A percentile compares a stretch with the other conserved stretches of the same genome.
These are phyloP conservation scores for Trichopoda pennipes DNA, from an alignment of 2,888 invertebrate genomes.

Conservation along the genomic window DNA sequence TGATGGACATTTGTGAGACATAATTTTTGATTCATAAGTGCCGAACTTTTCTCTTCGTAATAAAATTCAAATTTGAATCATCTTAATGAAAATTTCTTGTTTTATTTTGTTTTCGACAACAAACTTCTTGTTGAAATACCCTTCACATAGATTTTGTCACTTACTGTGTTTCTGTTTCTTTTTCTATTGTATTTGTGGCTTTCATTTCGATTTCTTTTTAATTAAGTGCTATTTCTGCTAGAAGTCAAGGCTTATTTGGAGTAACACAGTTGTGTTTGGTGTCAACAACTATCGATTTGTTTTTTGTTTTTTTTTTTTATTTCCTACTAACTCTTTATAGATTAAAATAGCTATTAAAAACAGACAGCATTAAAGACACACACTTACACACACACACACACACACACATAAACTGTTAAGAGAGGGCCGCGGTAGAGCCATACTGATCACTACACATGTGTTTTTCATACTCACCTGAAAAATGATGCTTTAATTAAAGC, in stretches of 20 bases:
- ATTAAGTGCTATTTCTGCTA: not conserved
- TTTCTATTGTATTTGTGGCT: too few relatives aligned
- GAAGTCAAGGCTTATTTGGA: not conserved
- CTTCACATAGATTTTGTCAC: too few relatives aligned
- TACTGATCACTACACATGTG: constrained; percentile 1
- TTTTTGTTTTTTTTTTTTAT: not conserved
- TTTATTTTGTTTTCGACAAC: too few relatives aligned
- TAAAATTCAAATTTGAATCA: too few relatives aligned
- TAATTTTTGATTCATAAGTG: too few relatives aligned
- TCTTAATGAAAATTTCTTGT: too few relatives aligned
- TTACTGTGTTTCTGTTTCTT: too few relatives aligned
- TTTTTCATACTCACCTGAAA: constrained; percentile 53
- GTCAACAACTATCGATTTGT: not conserved
- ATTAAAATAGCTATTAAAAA: too few relatives aligned
- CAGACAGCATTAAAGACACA: not conserved
- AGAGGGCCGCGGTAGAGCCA: not conserved
- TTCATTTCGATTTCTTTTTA: not conserved
- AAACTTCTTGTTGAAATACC: too few relatives aligned
- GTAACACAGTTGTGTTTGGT: not conserved
- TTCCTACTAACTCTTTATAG: not conserved
- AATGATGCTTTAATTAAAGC: constrained; percentile 58
- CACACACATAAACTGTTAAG: not conserved
- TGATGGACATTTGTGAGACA: too few relatives aligned
- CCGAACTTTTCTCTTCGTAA: too few relatives aligned
- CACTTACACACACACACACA: too few relatives aligned